Evolutionary conservation across 2,888 invertebrate species (phyloP).

Genomic region (Folsomia candida): DNA sequence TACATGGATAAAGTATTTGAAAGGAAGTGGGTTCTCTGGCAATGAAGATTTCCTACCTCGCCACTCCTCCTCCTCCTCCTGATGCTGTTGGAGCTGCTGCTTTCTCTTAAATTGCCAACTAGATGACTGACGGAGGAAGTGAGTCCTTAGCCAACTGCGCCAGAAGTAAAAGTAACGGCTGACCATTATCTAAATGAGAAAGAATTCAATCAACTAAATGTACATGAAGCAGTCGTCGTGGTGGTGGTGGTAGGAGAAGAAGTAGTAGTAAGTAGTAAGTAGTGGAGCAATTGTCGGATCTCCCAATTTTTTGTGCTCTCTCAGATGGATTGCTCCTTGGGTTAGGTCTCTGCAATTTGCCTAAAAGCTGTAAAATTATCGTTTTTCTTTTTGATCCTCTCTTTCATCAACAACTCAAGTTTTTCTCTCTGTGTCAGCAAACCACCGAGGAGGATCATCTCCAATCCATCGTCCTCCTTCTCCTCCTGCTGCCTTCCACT

Average conservation of each 20-base stretch:
- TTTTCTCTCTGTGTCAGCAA: slow-evolving; percentile 25
- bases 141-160: slow-evolving; percentile 16
- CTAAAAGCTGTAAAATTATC: slow-evolving; percentile 48
- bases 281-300: background rate
- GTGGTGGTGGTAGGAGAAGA: slow-evolving; percentile 4
- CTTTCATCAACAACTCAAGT: slow-evolving; percentile 41
- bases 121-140: background rate
- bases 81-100: slow-evolving; percentile 2
- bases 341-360: slow-evolving; percentile 43
- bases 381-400: slow-evolving; percentile 44
- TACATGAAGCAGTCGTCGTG: slow-evolving; percentile 26
- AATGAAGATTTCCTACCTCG: background rate
- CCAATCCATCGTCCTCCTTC: slow-evolving; percentile 14
- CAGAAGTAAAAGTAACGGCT: slow-evolving; percentile 39
- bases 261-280: background rate
- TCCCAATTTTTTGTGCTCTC: slow-evolving; percentile 34
- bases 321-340: slow-evolving; percentile 43
- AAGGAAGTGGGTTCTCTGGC: background rate
- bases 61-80: slow-evolving; percentile 2
- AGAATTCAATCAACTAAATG: slow-evolving; percentile 50
- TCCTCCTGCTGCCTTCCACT: slow-evolving; percentile 8
- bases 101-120: slow-evolving; percentile 16
- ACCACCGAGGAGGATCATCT: background rate
- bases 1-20: slow-evolving; percentile 15
- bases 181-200: slow-evolving; percentile 50